Base-by-base conservation (phyloP, 2,113 vertebrate genomes). In the Mixornis gularis region DNA sequence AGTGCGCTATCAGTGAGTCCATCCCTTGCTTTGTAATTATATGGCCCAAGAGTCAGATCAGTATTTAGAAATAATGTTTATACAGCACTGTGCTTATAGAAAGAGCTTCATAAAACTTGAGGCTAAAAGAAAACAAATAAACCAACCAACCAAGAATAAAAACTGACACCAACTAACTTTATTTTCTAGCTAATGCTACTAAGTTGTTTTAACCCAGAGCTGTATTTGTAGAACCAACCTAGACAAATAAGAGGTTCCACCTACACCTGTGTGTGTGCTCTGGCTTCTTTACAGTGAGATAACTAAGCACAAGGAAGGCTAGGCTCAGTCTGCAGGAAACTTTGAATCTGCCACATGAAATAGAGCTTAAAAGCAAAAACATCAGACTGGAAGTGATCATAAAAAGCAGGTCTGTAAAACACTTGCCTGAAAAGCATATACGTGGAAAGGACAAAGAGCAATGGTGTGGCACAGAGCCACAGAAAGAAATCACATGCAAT, bases 401-500 rank as follows among this genome's bases (percentile, higher is more conserved):
- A 91, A 79, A 64, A 86, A 65, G 14, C 19, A 69, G 8, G 6
- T 49, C 41, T 56, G 34, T 18, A 69, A 73, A 17, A 4, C 3
- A 53, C 22, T 7, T 29, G 63, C 36, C 13, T 29, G 25, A 29
- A 27, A 92, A 89, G 34, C 0, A 0, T 6, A 12, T 58, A 87
- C 2, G 17, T 77, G 74, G 63, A 79, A 60, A 79, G 91, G 78
- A 79, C 74, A 92, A 92, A 87, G 81, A 92, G 44, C 90, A 94
- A 51, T 4, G 26, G 8, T 22, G 48, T 40, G 48, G 48, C 74
- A 80, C 58, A 55, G 62, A 89, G 53, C 21, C 70, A 79, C 51
- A 36, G 55, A 24, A 60, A 65, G 27, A 60, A 87, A 59, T 59
- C 19, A 17, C 63, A 89, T 32, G 32, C 84, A 72, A 10, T 16